Base-by-base conservation (phyloP, 2,797 vertebrate species). In the Lithobates pipiens region DNA sequence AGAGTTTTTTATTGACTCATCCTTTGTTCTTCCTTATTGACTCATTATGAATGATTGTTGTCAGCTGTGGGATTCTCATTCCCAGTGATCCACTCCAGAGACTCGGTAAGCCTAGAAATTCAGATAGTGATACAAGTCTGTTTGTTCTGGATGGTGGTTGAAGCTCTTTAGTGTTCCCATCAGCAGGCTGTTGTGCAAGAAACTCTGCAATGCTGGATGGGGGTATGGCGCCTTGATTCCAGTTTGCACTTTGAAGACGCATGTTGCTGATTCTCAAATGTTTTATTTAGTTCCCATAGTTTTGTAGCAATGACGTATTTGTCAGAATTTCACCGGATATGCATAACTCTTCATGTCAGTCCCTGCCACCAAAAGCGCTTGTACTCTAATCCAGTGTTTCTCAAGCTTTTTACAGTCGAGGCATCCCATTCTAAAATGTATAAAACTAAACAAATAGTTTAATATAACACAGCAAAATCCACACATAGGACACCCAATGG, bases 21-120 rank as follows among this genome's bases (percentile, higher is more conserved):
- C 18, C 46, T 54, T 71, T 57, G 46, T 80, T 10, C 27, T n/a
- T 10, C 16, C n/a, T 5, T 68, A 80, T 70, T 23, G 63, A 50
- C 67, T 71, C 68, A 80, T 80, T 80, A 80, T 36, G 54, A 71
- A 80, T 71, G 78, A 80, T 80, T 80, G 68, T 18, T 54, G 78
- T 80, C 78, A 80, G 78, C 69, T 80, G 78, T 32, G 78, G 21
- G 42, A 44, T 54, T 80, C 34, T 21, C n/a, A 70, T 80, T 80
- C 50, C 11, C 69, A 68, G 44, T 80, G 77, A 80, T 70, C 46
- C 50, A 44, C 44, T 50, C 46, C 34, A 36, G 42, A 80, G 67
- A 71, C 44, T 29, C 18, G 7, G 77, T 68, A 23, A 69, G 68
- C 10, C 44, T 32, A 80, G 27, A 80, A 80, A 21, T 80, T 54